Conservation (phyloP, 37 sponge, comb jelly and placozoan genomes). For the Eunapius fragilis region DNA sequence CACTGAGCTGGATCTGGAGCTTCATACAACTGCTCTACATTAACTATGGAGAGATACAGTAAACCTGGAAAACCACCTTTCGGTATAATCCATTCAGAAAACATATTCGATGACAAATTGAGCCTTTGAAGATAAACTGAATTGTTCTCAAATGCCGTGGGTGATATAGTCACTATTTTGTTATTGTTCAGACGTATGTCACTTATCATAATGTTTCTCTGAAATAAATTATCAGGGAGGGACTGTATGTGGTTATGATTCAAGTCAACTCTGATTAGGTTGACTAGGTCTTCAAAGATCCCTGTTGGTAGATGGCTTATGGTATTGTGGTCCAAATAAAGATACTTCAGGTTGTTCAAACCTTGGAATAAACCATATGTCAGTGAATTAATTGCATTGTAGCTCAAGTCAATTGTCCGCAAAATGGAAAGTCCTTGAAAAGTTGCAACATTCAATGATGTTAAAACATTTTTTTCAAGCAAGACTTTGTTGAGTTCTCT, state of each 20-base stretch:
- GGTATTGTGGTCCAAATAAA: constrained; percentile 31
- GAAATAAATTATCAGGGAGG: constrained; percentile 13
- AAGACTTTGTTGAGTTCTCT: neutral
- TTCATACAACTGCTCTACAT: constrained; percentile 14
- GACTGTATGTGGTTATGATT: constrained; percentile 7
- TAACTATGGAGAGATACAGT: constrained; percentile 10
- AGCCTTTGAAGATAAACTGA: constrained; percentile 31
- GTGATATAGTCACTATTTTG: neutral
- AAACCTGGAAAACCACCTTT: constrained; percentile 52
- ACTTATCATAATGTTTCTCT: neutral
- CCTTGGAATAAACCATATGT: neutral
- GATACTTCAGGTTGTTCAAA: neutral
- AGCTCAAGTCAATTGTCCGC: neutral
- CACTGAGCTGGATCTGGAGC: constrained; percentile 19
- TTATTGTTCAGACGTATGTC: constrained; percentile 42
- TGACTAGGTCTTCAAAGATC: constrained; percentile 10
- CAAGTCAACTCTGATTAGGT: neutral
- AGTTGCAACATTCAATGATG: neutral
- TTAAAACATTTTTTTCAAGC: neutral
- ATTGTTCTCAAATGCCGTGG: constrained; percentile 12
- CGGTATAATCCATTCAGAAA: constrained; percentile 32
- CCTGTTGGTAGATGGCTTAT: constrained; percentile 28
- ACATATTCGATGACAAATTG: constrained; percentile 46
- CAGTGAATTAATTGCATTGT: constrained; percentile 25
- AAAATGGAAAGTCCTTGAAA: neutral